A percentile compares a stretch with the other conserved stretches of the same genome.
Conservation (phyloP, 2,888 invertebrate genomes). For the Himalopsyche kuldschensis region DNA sequence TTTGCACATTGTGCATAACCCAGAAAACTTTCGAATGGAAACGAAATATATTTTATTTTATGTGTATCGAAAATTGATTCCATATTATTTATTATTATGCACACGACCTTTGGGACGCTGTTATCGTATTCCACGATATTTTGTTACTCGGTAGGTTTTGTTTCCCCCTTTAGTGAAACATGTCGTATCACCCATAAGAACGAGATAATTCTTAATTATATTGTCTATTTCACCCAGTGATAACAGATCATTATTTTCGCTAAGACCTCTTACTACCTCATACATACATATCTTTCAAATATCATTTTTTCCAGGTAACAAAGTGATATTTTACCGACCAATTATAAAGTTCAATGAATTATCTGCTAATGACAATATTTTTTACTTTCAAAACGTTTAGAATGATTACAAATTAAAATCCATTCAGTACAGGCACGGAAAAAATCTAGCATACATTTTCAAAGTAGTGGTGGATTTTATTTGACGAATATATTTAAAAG, state of each 20-base stretch:
- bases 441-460: too few relatives aligned
- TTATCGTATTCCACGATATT: slow-evolving; percentile 14
- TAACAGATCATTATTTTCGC: slow-evolving; percentile 7
- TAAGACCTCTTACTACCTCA: neutral
- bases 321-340: too few relatives aligned
- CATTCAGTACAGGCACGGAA: too few relatives aligned
- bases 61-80: slow-evolving; percentile 10
- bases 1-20: neutral
- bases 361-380: too few relatives aligned
- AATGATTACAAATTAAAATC: too few relatives aligned
- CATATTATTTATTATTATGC: neutral
- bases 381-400: too few relatives aligned
- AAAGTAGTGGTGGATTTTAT: too few relatives aligned
- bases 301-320: too few relatives aligned
- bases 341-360: too few relatives aligned
- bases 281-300: neutral
- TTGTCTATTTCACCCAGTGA: neutral
- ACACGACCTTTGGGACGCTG: slow-evolving; percentile 19
- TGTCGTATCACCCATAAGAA: neutral
- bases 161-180: neutral
- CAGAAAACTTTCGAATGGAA: neutral
- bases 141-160: neutral
- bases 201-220: slow-evolving; percentile 18
- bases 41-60: neutral
- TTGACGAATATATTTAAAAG: too few relatives aligned